phyloP scores from a whole-genome alignment of 2,888 invertebrate species.

The Cheilosia grossa region DNA sequence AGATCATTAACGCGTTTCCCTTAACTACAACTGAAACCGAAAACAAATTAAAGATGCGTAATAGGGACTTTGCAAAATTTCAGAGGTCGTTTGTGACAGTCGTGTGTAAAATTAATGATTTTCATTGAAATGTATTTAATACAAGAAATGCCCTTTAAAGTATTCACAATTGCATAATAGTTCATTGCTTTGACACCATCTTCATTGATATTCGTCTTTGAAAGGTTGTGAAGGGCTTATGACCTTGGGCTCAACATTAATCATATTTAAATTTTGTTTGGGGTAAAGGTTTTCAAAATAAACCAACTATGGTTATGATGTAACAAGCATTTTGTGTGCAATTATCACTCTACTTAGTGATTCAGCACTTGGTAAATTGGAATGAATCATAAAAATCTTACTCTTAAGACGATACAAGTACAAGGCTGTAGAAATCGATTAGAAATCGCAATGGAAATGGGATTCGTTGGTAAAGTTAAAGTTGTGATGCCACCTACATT shows the following conservation, averaged over 20 bases:
- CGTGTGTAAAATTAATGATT: too few relatives aligned
- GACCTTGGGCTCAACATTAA: constrained; percentile 19
- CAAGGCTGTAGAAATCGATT: constrained; percentile 52
- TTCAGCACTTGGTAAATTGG: constrained; percentile 14
- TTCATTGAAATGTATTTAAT: too few relatives aligned
- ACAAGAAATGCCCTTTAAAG: too few relatives aligned
- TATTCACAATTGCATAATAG: not conserved
- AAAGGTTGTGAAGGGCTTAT: constrained; percentile 25
- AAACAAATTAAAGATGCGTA: too few relatives aligned
- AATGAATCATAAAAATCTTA: constrained; percentile 27
- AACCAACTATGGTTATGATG: constrained; percentile 8
- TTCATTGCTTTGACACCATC: constrained; percentile 19
- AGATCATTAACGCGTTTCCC: too few relatives aligned
- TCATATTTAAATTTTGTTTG: constrained; percentile 8
- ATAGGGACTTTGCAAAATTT: too few relatives aligned
- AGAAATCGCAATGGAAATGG: constrained; percentile 3
- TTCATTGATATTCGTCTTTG: not conserved
- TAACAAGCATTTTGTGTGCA: constrained; percentile 13
- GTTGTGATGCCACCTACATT: too few relatives aligned
- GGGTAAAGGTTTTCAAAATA: not conserved
- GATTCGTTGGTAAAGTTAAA: not conserved
- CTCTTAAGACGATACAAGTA: constrained; percentile 30
- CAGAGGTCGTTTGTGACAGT: too few relatives aligned
- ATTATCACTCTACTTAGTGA: constrained; percentile 25
- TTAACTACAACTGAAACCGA: too few relatives aligned